Conservation (phyloP, 2,113 vertebrate species). For the Spea bombifrons region DNA sequence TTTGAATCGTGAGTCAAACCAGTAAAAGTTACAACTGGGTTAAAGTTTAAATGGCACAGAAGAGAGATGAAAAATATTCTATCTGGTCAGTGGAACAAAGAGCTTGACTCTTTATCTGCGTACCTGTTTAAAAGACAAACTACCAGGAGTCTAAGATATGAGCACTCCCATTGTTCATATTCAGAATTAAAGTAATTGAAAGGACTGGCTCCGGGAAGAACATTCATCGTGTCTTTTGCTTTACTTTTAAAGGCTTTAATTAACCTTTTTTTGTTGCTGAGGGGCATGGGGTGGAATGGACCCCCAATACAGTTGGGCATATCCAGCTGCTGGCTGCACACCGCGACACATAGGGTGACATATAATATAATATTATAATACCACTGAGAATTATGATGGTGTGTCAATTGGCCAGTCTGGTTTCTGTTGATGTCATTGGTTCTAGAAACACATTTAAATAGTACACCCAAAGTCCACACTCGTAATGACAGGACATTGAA, state of each 20-base stretch:
- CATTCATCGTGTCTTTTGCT: slow-evolving; percentile 54
- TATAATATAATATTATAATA: too few species aligned
- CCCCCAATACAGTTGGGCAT: too few species aligned
- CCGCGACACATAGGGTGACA: too few species aligned
- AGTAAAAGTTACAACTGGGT: slow-evolving; percentile 79
- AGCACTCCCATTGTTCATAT: slow-evolving; percentile 69
- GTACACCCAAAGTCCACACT: too few species aligned
- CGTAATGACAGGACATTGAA: too few species aligned
- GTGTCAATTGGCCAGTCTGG: too few species aligned
- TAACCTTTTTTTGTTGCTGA: slow-evolving; percentile 28
- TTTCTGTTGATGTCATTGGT: too few species aligned
- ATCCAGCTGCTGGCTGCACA: too few species aligned
- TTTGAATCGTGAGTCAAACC: slow-evolving; percentile 75
- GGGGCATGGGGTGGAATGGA: not conserved
- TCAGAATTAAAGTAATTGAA: slow-evolving; percentile 76
- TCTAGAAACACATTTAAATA: too few species aligned
- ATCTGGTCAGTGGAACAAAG: slow-evolving; percentile 75
- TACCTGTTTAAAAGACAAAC: slow-evolving; percentile 65
- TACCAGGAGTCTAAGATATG: slow-evolving; percentile 64
- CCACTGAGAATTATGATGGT: too few species aligned
- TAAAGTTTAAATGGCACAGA: slow-evolving; percentile 80
- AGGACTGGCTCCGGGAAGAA: slow-evolving; percentile 73
- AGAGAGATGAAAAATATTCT: slow-evolving; percentile 73
- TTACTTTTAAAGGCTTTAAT: slow-evolving; percentile 73
- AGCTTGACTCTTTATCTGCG: slow-evolving; percentile 68